Base-by-base conservation (phyloP, 2,797 vertebrate genomes). In the Ispidina picta region DNA sequence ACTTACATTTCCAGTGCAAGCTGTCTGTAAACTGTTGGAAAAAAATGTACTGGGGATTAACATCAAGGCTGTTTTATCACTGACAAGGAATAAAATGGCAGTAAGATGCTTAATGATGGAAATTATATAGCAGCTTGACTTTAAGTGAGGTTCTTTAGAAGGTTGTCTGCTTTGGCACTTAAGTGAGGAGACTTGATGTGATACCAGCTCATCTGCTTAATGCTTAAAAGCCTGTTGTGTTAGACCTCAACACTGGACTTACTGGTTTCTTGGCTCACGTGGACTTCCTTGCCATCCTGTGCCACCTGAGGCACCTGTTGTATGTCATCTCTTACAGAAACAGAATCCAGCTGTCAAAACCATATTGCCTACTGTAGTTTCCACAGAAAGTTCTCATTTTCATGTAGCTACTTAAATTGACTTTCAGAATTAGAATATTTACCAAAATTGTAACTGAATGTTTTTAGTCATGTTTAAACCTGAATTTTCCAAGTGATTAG, bases 191-290 rank as follows among this genome's bases (percentile, higher is more conserved):
- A 31, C 28, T 46, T 52, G 20, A 44, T 28, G 46, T 80, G 41
- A 46, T 29, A 39, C 22, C 8, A 52, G 62, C 18, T 25, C 20
- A 26, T 52, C 44, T 21, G 23, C 49, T 72, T 68, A 52, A 71
- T 52, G 26, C 29, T 33, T 29, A 29, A 62, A 62, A 66, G 66
- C 23, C 23, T 18, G 29, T 23, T 62, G 39, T 49, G 37, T 68
- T 52, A 35, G 12, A 56, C 43, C 33, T 56, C 31, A 31, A 4
- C 17, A 56, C 25, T 70, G 44, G 54, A 26, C 8, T 62, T 52
- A 10, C 3, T 2, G 1, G 17, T 74, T 65, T 58, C 35, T 81
- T 64, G 49, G 35, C 43, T 77, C 37, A n/a, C 0, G 2, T 48
- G n/a, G 58, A 52, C 44, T 48, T 63, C 6, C 7, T 37, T 58